A percentile compares a stretch with the other conserved stretches of the same genome.
These are phyloP conservation scores for Margaritifera margaritifera DNA, from an alignment of 2,888 invertebrate genomes.

Conservation along the genomic window DNA sequence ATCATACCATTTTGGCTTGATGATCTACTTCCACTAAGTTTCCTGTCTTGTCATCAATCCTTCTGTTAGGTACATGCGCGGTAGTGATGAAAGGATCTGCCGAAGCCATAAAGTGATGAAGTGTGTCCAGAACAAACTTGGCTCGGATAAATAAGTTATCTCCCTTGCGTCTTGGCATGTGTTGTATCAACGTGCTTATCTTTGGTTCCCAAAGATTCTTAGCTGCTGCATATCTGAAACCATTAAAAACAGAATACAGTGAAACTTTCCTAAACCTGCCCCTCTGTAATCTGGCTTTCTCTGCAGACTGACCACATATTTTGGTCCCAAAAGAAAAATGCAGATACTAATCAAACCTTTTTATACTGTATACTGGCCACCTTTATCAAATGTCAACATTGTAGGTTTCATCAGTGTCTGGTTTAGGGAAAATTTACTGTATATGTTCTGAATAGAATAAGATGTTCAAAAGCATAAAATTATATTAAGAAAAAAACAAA, in stretches of 20 bases:
- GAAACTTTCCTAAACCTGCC: not conserved
- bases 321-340: not conserved
- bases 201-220: constrained; percentile 52
- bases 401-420: too few relatives aligned
- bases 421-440: too few relatives aligned
- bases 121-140: constrained; percentile 64
- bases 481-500: too few relatives aligned
- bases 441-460: too few relatives aligned
- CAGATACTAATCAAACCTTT: too few relatives aligned
- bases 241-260: not conserved
- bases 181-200: constrained; percentile 52
- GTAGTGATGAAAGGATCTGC: constrained; percentile 56
- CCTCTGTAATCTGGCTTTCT: not conserved
- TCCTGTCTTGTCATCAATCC: constrained; percentile 48
- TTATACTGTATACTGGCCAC: too few relatives aligned
- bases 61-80: constrained; percentile 58
- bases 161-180: constrained; percentile 52
- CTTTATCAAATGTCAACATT: too few relatives aligned
- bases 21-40: constrained; percentile 37
- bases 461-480: too few relatives aligned
- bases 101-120: constrained; percentile 65
- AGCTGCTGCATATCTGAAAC: constrained; percentile 49
- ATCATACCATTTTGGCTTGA: constrained; percentile 41
- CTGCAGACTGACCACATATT: not conserved
- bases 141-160: constrained; percentile 61